Conservation (phyloP, 2,888 invertebrate genomes). For the Nemotelus nigrinus region DNA sequence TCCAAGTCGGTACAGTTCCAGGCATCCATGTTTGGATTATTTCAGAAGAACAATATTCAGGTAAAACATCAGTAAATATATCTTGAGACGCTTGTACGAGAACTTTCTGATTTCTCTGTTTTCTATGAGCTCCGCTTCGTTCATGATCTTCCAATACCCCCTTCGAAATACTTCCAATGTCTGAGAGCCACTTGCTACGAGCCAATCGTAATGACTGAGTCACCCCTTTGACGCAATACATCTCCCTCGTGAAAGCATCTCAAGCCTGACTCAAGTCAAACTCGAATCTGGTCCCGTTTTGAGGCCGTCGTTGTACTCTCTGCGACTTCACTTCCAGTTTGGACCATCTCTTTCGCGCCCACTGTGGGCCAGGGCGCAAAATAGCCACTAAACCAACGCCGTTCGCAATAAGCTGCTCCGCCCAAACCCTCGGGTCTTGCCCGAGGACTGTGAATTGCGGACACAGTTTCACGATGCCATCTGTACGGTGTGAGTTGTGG, state of each 20-base stretch:
- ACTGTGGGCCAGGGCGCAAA: conserved; percentile 33
- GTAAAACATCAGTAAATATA: background rate
- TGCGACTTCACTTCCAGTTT: conserved; percentile 13
- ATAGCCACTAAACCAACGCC: conserved; percentile 25
- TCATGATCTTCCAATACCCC: conserved; percentile 22
- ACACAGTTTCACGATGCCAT: conserved; percentile 50
- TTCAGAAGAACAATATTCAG: background rate
- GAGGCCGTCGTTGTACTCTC: background rate
- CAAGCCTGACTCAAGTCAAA: conserved; percentile 1
- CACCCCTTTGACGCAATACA: conserved; percentile 6
- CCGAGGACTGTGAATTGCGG: conserved; percentile 47
- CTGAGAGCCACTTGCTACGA: conserved; percentile 3
- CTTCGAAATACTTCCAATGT: background rate
- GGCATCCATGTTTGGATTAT: background rate
- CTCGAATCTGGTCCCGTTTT: conserved; percentile 33
- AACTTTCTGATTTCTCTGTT: background rate
- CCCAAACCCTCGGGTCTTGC: conserved; percentile 51
- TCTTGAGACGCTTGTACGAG: background rate
- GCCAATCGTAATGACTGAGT: conserved; percentile 5
- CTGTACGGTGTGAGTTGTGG: conserved; percentile 46
- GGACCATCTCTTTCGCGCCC: conserved; percentile 42
- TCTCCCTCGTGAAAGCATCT: conserved; percentile 5
- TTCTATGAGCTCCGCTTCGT: background rate
- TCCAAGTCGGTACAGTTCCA: background rate
- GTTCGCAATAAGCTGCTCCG: conserved; percentile 46